These are phyloP conservation scores for Astreopora myriophthalma DNA, from an alignment of 64 coral and sea anemone genomes.

Conservation along the genomic window DNA sequence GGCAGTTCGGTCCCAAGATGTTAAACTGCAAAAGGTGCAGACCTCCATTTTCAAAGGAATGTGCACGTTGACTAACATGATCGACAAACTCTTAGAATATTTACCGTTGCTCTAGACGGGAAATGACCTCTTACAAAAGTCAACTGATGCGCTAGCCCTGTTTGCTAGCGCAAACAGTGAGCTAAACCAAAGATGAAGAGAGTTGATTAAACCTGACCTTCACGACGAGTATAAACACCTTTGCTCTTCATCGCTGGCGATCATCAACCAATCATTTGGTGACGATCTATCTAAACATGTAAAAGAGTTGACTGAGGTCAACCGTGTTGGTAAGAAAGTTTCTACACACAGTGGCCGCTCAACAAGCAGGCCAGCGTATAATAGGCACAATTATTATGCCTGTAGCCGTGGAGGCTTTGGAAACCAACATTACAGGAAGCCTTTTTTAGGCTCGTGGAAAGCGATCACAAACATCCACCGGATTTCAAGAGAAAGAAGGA, in stretches of 20 bases:
- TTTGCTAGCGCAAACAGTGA: constrained; percentile 50
- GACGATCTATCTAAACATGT: constrained; percentile 20
- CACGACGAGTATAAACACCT: constrained; percentile 47
- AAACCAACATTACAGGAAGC: constrained; percentile 6
- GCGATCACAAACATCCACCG: constrained; percentile 38
- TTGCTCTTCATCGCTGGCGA: not conserved
- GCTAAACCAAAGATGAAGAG: constrained; percentile 48
- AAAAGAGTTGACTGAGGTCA: constrained; percentile 51
- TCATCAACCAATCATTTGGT: constrained; percentile 29
- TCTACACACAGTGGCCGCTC: constrained; percentile 22
- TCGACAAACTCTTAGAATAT: not conserved
- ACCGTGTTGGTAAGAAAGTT: constrained; percentile 38
- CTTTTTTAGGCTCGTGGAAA: constrained; percentile 6
- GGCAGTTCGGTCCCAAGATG: constrained; percentile 26
- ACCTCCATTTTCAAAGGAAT: constrained; percentile 42
- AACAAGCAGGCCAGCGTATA: not conserved
- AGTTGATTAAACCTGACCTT: constrained; percentile 34
- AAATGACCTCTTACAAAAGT: constrained; percentile 29
- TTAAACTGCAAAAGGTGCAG: constrained; percentile 47
- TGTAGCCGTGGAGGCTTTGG: constrained; percentile 10
- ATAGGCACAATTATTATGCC: constrained; percentile 3
- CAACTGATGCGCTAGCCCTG: constrained; percentile 27
- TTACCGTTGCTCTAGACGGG: constrained; percentile 5
- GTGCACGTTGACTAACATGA: constrained; percentile 28
- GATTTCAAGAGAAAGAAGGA: constrained; percentile 5